Evolutionary conservation across 2,113 vertebrate species (phyloP), one percentile per base, ranked within the genome.

Genomic region (Passer domesticus): DNA sequence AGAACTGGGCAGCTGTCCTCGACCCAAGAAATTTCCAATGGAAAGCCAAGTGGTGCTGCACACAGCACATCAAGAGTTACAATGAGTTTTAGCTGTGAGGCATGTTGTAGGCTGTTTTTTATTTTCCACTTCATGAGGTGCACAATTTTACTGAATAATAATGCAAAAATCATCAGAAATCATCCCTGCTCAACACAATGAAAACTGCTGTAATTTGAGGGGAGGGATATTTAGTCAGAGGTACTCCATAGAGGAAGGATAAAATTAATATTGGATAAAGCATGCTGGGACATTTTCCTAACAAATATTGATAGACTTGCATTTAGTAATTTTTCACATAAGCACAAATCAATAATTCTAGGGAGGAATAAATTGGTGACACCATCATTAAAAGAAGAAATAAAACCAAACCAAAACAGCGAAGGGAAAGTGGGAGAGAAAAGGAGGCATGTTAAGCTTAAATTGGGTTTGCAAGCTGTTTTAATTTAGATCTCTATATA

Each of bases 261-360:
- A 70, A 88, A 77, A 88, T 88, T 92, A 91, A 90, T 83, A 90
- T 88, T 73, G 30, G 63, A 5, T 47, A 90, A 88, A 87, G 19
- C 11, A 76, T 52, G 60, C 78, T 93, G 75, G 59, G 47, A 93
- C 30, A 83, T 69, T 78, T 94, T 63, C 30, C 30, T 90, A 70
- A 88, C 1, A 6, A 80, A 94, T 86, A 90, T 63, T 85, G 60
- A 88, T 87, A 74, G 84, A 35, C 2, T n/a, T 78, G 9, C 14
- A n/a, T n/a, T 86, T 30, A 66, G 17, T 25, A 39, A 67, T 95
- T 87, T 83, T 90, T 95, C 70, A 67, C 67, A 35, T 11, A 83
- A 92, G 16, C 35, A 56, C 9, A 78, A 87, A 80, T 14, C 15
- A 92, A 39, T 18, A 62, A 5, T 77, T 83, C 11, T 63, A 67